Evolutionary conservation across 2,797 vertebrate species (phyloP).

Genomic region (Acanthurus lineatus): DNA sequence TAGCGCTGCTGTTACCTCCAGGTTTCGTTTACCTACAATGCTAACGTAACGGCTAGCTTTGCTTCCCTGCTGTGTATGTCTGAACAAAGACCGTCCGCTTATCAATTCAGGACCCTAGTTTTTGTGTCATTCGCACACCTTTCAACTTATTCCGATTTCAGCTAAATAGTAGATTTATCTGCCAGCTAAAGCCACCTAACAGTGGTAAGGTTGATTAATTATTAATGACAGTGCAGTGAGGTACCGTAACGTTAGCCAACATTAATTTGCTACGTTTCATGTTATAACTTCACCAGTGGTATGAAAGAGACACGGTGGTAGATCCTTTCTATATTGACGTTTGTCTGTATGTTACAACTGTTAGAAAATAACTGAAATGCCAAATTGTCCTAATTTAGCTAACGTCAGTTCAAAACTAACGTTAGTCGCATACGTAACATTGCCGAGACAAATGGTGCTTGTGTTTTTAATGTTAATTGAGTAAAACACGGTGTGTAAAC

Average conservation of each 20-base stretch:
- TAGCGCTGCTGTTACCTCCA: no score
- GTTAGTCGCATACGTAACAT: no score
- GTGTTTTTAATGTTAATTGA: no score
- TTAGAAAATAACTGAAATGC: no score
- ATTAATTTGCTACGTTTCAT: not conserved
- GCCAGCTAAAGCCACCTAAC: not conserved
- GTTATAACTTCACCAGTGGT: not conserved
- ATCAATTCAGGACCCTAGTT: not conserved
- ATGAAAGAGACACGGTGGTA: not conserved
- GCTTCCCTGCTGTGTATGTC: slow-evolving; percentile 43
- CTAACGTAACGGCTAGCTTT: slow-evolving; percentile 58
- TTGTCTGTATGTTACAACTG: no score
- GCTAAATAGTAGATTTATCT: no score
- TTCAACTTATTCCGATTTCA: not conserved
- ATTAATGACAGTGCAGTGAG: slow-evolving; percentile 22
- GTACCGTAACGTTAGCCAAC: slow-evolving; percentile 15
- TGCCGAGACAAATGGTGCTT: no score
- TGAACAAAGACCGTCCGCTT: slow-evolving; percentile 66
- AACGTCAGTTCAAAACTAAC: no score
- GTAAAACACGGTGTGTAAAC: no score
- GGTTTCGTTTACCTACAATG: slow-evolving; percentile 43
- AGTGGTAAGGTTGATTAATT: not conserved
- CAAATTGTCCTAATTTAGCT: no score
- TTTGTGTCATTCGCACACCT: not conserved
- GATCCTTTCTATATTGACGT: accelerated